Evolutionary conservation across 2,113 vertebrate genomes (phyloP).

Genomic region (Sceloporus tristichus): DNA sequence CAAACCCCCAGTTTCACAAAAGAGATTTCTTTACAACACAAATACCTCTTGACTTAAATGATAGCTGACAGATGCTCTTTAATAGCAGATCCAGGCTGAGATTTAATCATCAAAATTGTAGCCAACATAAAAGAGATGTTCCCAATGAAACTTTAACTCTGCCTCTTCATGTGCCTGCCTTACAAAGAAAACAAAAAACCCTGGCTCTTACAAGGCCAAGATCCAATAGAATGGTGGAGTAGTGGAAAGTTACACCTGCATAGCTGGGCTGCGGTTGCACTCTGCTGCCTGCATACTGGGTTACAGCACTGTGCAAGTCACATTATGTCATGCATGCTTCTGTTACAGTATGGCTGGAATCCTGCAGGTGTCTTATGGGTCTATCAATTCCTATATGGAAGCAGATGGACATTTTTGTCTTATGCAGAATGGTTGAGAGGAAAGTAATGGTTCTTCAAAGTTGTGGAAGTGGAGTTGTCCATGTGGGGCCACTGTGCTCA

Average conservation of each 20-base stretch:
- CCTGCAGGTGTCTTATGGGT: too few relatives aligned
- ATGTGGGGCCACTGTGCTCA: too few relatives aligned
- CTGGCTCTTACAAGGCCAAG: too few relatives aligned
- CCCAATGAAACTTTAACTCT: slow-evolving; percentile 62
- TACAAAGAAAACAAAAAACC: slow-evolving; percentile 24
- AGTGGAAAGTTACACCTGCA: too few relatives aligned
- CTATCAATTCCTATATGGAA: not conserved
- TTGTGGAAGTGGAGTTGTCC: too few relatives aligned
- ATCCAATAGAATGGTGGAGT: too few relatives aligned
- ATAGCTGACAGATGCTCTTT: slow-evolving; percentile 64
- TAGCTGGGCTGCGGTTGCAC: not conserved
- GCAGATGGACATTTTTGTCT: slow-evolving; percentile 49
- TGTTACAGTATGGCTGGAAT: too few relatives aligned
- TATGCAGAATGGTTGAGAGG: not conserved
- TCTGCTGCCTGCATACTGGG: too few relatives aligned
- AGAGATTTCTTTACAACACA: slow-evolving; percentile 47
- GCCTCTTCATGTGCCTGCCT: slow-evolving; percentile 20
- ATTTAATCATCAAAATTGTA: slow-evolving; percentile 67
- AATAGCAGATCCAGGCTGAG: slow-evolving; percentile 34
- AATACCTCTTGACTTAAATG: slow-evolving; percentile 54
- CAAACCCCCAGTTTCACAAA: slow-evolving; percentile 61
- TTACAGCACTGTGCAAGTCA: too few relatives aligned
- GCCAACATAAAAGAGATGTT: slow-evolving; percentile 53
- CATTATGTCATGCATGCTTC: too few relatives aligned
- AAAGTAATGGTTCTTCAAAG: too few relatives aligned